Conservation (phyloP, 2,888 invertebrate species). For the Drosophila peninsularis region DNA sequence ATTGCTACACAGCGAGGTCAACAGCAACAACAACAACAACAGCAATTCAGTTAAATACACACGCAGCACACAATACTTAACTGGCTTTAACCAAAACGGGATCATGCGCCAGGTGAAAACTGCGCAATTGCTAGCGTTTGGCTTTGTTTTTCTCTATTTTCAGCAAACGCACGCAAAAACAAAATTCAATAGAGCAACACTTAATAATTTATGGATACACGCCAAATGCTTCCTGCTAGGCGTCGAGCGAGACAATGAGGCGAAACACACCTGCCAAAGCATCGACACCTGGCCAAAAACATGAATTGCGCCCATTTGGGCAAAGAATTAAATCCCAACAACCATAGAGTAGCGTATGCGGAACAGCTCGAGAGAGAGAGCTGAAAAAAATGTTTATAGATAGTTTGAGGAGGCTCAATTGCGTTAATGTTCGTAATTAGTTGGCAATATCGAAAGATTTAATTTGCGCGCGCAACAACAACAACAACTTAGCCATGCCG, state of each 20-base stretch:
- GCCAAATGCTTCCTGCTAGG: constrained; percentile 66
- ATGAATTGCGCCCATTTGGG: constrained; percentile 60
- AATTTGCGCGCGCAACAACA: constrained; percentile 36
- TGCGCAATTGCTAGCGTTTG: constrained; percentile 44
- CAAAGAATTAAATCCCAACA: constrained; percentile 66
- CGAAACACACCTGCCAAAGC: constrained; percentile 71
- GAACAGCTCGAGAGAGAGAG: constrained; percentile 19
- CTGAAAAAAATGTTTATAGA: neutral
- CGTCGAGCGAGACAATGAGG: constrained; percentile 55
- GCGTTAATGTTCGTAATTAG: constrained; percentile 76
- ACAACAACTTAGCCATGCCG: constrained; percentile 31
- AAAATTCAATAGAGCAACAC: constrained; percentile 45
- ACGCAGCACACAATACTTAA: constrained; percentile 33
- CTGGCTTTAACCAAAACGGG: constrained; percentile 59
- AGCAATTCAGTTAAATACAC: constrained; percentile 31
- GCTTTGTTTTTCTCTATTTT: neutral
- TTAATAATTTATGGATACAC: constrained; percentile 63
- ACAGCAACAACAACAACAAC: constrained; percentile 27
- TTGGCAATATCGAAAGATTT: constrained; percentile 72
- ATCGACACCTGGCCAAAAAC: constrained; percentile 57
- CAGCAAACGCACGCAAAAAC: constrained; percentile 24
- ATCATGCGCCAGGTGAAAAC: constrained; percentile 46
- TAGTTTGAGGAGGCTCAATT: constrained; percentile 59
- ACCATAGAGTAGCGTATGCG: constrained; percentile 36
- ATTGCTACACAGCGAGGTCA: neutral